Percentiles rank a stretch among this genome's conserved stretches.
phyloP scores from a whole-genome alignment of 2,888 invertebrate species.

The Coleophora flavipennella region DNA sequence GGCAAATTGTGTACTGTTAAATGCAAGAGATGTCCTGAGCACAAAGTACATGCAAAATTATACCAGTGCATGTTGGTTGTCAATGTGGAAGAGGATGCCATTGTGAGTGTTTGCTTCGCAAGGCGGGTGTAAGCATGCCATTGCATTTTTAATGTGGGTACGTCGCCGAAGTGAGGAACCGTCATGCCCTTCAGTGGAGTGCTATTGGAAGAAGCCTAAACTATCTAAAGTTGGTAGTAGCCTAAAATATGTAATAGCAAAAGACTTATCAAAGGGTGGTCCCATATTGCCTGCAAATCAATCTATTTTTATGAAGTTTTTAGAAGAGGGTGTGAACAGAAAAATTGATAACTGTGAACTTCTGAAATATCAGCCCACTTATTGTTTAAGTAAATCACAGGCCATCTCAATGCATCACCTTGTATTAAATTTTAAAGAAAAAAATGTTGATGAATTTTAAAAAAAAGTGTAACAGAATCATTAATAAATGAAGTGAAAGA shows the following conservation, averaged over 20 bases:
- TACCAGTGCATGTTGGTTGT: slow-evolving; percentile 19
- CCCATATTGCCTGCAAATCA: slow-evolving; percentile 13
- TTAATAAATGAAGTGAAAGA: slow-evolving; percentile 7
- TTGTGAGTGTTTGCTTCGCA: slow-evolving; percentile 15
- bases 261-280: slow-evolving; percentile 17
- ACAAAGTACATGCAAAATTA: slow-evolving; percentile 22
- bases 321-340: slow-evolving; percentile 16
- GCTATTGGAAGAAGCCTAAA: slow-evolving; percentile 28
- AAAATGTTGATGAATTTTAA: no score
- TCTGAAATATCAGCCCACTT: slow-evolving; percentile 19
- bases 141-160: slow-evolving; percentile 28
- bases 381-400: slow-evolving; percentile 8
- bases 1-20: no score
- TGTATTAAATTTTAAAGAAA: slow-evolving; percentile 14
- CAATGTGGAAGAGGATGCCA: slow-evolving; percentile 18
- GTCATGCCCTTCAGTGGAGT: slow-evolving; percentile 20
- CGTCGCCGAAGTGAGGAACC: slow-evolving; percentile 30
- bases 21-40: slow-evolving; percentile 23
- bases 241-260: slow-evolving; percentile 22
- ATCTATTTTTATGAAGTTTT: slow-evolving; percentile 14
- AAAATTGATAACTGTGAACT: slow-evolving; percentile 18
- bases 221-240: slow-evolving; percentile 22
- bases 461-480: slow-evolving; percentile 5
- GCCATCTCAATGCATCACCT: slow-evolving; percentile 14
- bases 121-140: slow-evolving; percentile 28